phyloP scores from a whole-genome alignment of 2,797 vertebrate genomes.

The Rhynchotus rufescens region DNA sequence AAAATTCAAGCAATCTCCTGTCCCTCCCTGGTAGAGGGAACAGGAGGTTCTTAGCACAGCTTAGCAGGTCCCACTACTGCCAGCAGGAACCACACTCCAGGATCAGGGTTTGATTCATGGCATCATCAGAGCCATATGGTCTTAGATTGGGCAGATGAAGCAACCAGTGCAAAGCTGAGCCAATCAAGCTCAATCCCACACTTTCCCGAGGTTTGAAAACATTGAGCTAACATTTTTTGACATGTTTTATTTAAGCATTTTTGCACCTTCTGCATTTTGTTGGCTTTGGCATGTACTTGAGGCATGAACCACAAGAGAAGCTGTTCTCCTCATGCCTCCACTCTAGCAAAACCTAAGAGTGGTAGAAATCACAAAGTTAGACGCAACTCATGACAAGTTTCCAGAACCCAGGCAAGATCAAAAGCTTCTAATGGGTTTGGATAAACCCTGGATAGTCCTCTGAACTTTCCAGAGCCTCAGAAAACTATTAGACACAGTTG shows the following conservation, averaged over 20 bases:
- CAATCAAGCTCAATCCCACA: not conserved
- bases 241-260: not conserved
- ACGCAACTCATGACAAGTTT: not conserved
- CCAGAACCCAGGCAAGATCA: slow-evolving; percentile 25
- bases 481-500: not conserved
- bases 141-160: not conserved
- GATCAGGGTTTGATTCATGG: not conserved
- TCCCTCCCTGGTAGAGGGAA: not conserved
- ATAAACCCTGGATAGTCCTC: slow-evolving; percentile 37
- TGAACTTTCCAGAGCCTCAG: slow-evolving; percentile 6
- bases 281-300: slow-evolving; percentile 50
- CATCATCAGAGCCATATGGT: not conserved
- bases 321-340: not conserved
- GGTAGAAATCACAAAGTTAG: not conserved
- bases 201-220: not conserved
- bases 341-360: not conserved
- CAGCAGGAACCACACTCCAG: rapidly evolving
- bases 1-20: not conserved
- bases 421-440: slow-evolving; percentile 32
- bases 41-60: not conserved
- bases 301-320: not conserved
- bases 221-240: not conserved
- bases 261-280: slow-evolving; percentile 5
- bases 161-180: not conserved
- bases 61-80: not conserved